Evolutionary conservation across 1,140 invertebrate genomes (phyloP), one percentile per base, ranked within the genome.

Genomic region (Drosophila teissieri): DNA sequence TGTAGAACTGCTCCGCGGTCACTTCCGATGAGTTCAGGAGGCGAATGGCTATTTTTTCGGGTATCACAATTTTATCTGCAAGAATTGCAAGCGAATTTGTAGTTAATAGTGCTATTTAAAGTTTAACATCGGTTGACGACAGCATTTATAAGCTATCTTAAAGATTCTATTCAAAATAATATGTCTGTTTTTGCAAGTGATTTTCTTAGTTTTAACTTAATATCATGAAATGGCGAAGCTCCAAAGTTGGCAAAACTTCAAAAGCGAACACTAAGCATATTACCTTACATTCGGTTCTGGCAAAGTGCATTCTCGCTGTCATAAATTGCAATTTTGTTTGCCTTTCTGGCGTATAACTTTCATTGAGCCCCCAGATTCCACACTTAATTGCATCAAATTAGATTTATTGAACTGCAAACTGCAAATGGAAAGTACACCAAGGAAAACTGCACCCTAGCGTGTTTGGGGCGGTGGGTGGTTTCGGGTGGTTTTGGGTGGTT

Each of bases 41-140:
- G 52, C 86, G 89, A 68, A 92, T 92, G 63, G 91, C 91, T 40
- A 92, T 92, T 83, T 92, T 89, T 70, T 92, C 91, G 70, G 91
- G 91, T 91, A 92, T 92, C 80, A 92, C 90, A 89, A 92, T 91
- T 91, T 91, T 92, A 63, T 92, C 91, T 92, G 69, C 24, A 88
- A 88, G 19, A 54, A 72, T 24, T 24, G 4, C 0, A 4, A 24
- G 4, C 24, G 24, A 24, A 24, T 24, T 24, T 24, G 24, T 24
- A 4, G 4, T 24, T 24, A 24, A 4, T 4, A 24, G 4, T 24
- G 24, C 24, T 4, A 24, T 24, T 24, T 24, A 24, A 24, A 24
- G 24, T 5, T 24, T 24, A 24, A 24, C 4, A 4, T 24, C 24
- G 4, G 22, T 2, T 22, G 22, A 2, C 22, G 22, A 22, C 22